A percentile compares a stretch with the other conserved stretches of the same genome.
Conservation (phyloP, 1,140 invertebrate species). For the Drosophila biarmipes region DNA sequence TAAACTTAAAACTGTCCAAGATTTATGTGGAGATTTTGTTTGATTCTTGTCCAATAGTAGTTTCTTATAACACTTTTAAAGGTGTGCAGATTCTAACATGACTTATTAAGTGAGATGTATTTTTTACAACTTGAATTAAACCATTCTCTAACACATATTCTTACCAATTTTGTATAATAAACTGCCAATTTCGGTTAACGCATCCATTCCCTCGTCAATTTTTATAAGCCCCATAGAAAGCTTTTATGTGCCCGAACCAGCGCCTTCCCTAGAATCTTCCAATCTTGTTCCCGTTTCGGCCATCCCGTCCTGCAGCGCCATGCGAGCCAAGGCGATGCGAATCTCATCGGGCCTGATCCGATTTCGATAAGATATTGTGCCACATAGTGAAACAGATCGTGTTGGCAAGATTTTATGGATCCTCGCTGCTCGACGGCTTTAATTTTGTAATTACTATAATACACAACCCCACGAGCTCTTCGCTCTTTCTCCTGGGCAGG, state of each 20-base stretch:
- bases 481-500: slow-evolving; percentile 1
- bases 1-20: background rate
- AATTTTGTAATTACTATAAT: slow-evolving; percentile 81
- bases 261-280: background rate
- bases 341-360: slow-evolving; percentile 16
- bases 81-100: no score
- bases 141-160: no score
- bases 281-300: background rate
- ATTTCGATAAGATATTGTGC: slow-evolving; percentile 22
- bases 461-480: slow-evolving; percentile 58
- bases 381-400: slow-evolving; percentile 48
- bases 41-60: no score
- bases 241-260: background rate
- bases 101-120: no score
- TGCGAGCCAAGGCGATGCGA: background rate
- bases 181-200: no score
- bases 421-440: slow-evolving; percentile 37
- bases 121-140: no score
- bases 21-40: no score
- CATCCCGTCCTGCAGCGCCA: background rate
- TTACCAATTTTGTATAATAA: no score
- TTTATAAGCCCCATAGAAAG: background rate
- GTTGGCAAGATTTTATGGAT: slow-evolving; percentile 44
- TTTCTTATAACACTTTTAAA: background rate
- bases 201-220: background rate